Evolutionary conservation across 2,113 vertebrate species (phyloP), one percentile per base, ranked within the genome.

Genomic region (Cottus gobio): DNA sequence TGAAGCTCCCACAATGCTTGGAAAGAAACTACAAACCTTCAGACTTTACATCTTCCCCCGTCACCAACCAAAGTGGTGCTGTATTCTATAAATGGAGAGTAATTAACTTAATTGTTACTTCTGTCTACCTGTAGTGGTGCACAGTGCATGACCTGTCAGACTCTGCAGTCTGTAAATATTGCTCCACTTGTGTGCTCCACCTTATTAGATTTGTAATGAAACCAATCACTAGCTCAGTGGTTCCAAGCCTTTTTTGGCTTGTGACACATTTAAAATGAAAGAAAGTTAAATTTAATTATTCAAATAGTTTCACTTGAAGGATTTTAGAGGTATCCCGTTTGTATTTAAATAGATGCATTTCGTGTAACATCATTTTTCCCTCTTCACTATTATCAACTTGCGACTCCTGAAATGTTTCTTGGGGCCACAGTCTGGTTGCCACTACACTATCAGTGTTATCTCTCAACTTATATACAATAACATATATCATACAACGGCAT

Each of bases 291-390:
- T 36, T 46, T 71, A 2, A 42, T 57, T 57, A 18, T 56, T 63
- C 34, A 62, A 39, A 30, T 56, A 31, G 28, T 48, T 64, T 44
- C 9, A 24, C n/a, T 64, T 56, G 3, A 10, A 9, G 2, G 7
- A 28, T 63, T 30, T 37, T 13, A 28, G 7, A 62, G 34, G 37
- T 16, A 22, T 64, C n/a, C 42, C 34, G 20, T 34, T 22, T n/a
- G 7, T 12, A 62, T 34, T 22, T 61, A 61, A 61, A 61, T 61
- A 34, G 30, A 61, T 34, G 24, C 11, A 15, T 30, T 30, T 7
- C 18, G 52, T 77, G 79, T 30, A 80, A 77, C 64, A 24, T 28
- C 64, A n/a, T 11, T 48, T 56, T 52, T 37, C 28, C 60, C 60
- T 61, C 26, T 52, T 77, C 37, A 15, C 7, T 16, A 16, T n/a